Conservation (phyloP, 2,888 invertebrate genomes). For the Eilema depressum region DNA sequence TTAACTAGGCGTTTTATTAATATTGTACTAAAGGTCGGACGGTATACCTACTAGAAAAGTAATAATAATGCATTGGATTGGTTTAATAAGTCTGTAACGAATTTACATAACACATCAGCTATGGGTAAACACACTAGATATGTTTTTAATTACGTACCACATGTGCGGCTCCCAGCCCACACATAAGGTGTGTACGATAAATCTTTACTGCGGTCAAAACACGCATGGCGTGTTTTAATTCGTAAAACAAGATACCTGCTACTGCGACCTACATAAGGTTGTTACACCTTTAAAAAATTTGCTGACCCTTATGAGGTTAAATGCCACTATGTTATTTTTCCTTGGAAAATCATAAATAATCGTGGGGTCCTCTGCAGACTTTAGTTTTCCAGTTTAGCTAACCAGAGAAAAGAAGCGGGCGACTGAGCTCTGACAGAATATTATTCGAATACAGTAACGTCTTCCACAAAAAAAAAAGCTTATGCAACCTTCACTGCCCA, state of each 20-base stretch:
- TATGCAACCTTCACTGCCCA: too few species aligned
- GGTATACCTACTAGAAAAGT: background rate
- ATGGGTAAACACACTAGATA: background rate
- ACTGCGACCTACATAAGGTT: background rate
- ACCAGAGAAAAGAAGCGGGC: too few species aligned
- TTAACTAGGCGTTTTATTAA: background rate
- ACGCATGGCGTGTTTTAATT: background rate
- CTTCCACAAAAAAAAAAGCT: too few species aligned
- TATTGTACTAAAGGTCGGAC: background rate
- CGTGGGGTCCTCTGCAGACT: too few species aligned
- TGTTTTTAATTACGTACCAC: background rate
- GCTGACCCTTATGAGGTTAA: too few species aligned
- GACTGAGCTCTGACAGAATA: too few species aligned
- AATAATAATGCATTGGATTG: slow-evolving; percentile 30
- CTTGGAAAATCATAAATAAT: too few species aligned
- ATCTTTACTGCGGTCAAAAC: background rate
- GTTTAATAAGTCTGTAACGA: background rate
- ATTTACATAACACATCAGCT: background rate
- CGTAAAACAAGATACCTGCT: background rate
- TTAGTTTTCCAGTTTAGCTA: too few species aligned
- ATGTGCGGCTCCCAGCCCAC: background rate
- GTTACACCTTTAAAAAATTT: too few species aligned
- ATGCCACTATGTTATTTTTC: too few species aligned
- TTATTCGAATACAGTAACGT: too few species aligned
- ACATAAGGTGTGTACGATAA: background rate